Percentiles rank a stretch among this genome's conserved stretches.
phyloP scores from a whole-genome alignment of 2,888 invertebrate genomes.

The Eutolmus rufibarbis region DNA sequence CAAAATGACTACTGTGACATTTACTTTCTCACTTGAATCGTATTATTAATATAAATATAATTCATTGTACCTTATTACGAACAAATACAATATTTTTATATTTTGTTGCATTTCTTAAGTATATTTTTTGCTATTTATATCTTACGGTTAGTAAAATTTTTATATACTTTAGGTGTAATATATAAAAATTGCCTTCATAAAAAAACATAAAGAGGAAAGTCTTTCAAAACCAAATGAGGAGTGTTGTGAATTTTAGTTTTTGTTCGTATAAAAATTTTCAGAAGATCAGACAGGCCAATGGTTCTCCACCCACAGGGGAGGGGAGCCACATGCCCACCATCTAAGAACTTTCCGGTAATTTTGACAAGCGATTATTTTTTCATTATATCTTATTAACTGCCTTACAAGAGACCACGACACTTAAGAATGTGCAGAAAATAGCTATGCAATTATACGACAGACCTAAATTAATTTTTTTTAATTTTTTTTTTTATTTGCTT shows the following conservation, averaged over 20 bases:
- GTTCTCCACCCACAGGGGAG: not conserved
- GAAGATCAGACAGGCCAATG: not conserved
- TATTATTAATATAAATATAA: conserved; percentile 44
- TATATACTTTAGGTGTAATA: conserved; percentile 37
- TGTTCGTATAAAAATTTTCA: conserved; percentile 34
- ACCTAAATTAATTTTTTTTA: not conserved
- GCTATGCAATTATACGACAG: not conserved
- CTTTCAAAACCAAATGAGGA: not conserved
- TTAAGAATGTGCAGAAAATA: conserved; percentile 24
- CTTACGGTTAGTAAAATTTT: conserved; percentile 39
- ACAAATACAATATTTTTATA: conserved; percentile 45
- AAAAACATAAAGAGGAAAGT: conserved; percentile 19
- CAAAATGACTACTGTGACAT: conserved; percentile 47
- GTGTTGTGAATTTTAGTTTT: conserved; percentile 7
- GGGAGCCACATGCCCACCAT: not conserved
- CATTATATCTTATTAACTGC: not conserved
- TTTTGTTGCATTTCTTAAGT: conserved; percentile 43
- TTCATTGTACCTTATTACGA: conserved; percentile 47
- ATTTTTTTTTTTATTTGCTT: not conserved
- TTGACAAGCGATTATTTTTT: conserved; percentile 18
- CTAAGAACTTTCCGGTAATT: not conserved
- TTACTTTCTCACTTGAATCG: conserved; percentile 39
- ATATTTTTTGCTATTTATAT: conserved; percentile 44
- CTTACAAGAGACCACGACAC: conserved; percentile 25
- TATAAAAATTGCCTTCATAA: conserved; percentile 25